Percentiles rank a stretch among this genome's conserved stretches.
phyloP scores from a whole-genome alignment of 1,140 invertebrate genomes.

The Pseudoatta argentina region DNA sequence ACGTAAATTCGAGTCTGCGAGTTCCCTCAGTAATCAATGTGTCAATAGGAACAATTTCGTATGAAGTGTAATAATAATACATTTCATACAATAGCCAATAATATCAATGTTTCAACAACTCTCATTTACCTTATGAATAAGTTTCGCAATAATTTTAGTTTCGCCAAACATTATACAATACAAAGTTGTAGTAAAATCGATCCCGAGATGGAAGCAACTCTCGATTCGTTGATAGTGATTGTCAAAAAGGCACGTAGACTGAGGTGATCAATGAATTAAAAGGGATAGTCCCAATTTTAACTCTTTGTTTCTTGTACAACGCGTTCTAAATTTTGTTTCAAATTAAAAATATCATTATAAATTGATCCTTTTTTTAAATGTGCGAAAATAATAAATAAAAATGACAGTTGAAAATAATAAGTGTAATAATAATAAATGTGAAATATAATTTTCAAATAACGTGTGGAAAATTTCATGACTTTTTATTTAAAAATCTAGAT shows the following conservation, averaged over 20 bases:
- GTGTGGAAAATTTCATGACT: too few species aligned
- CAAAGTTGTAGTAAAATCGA: background rate
- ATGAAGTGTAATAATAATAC: background rate
- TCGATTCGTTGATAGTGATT: background rate
- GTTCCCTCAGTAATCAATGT: background rate
- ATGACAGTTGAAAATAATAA: too few species aligned
- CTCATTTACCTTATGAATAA: constrained; percentile 8
- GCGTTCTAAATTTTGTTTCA: too few species aligned
- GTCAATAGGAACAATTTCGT: background rate
- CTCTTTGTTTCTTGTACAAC: too few species aligned
- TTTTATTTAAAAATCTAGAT: too few species aligned
- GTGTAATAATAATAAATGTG: too few species aligned
- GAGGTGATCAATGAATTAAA: too few species aligned
- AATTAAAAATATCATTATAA: too few species aligned
- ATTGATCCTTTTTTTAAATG: too few species aligned
- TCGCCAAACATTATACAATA: background rate
- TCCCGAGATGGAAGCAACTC: background rate
- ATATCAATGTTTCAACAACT: background rate
- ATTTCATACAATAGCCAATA: constrained; percentile 2
- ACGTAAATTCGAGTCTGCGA: background rate
- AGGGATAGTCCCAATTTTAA: too few species aligned
- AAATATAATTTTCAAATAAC: too few species aligned
- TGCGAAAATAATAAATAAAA: too few species aligned
- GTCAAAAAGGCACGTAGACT: background rate
- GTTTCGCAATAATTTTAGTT: background rate